These are phyloP conservation scores for Oreochromis niloticus DNA, from an alignment of 2,113 vertebrate genomes.

Conservation along the genomic window DNA sequence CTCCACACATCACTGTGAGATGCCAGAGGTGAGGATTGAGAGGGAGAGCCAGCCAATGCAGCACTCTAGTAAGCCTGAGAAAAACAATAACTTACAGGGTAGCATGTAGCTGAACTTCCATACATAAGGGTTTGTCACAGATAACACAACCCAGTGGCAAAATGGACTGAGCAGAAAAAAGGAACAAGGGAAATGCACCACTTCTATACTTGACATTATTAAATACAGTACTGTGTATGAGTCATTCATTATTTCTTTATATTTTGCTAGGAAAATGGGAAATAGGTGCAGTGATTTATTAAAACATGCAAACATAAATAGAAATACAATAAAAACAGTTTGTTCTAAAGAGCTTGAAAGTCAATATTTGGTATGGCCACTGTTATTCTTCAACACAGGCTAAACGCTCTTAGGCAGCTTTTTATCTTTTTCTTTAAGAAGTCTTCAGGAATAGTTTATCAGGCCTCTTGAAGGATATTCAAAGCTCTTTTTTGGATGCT, in stretches of 20 bases:
- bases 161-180: neutral
- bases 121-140: neutral
- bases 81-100: neutral
- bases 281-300: neutral
- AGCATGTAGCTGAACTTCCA: neutral
- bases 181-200: neutral
- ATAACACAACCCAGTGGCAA: neutral
- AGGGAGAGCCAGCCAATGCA: neutral
- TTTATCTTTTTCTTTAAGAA: neutral
- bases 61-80: neutral
- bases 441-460: neutral
- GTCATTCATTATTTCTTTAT: neutral
- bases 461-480: neutral
- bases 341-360: neutral
- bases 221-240: neutral
- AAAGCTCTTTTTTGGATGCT: neutral
- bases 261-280: neutral
- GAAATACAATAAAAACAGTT: neutral
- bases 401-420: neutral
- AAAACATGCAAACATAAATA: neutral
- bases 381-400: neutral
- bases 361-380: neutral
- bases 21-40: neutral
- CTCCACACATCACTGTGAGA: neutral
- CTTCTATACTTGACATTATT: neutral